These are phyloP conservation scores for Patella caerulea DNA, from an alignment of 2,888 invertebrate genomes.

Conservation along the genomic window DNA sequence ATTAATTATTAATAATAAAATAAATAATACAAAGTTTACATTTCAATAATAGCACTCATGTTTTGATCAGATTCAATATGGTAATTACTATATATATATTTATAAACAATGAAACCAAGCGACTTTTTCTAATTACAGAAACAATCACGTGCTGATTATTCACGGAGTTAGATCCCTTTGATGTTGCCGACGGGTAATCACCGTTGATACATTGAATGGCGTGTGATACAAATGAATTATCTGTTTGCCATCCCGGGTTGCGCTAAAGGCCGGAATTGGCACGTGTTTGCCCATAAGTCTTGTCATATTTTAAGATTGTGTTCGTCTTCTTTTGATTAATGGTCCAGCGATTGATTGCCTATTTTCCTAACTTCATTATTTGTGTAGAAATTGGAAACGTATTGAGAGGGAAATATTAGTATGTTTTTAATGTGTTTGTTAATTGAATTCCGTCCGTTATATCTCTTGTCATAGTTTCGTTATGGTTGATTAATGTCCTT, in stretches of 20 bases:
- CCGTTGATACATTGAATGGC: not conserved
- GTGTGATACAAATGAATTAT: not conserved
- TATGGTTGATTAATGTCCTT: not conserved
- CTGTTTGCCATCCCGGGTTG: slow-evolving; percentile 2
- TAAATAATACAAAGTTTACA: too few relatives aligned
- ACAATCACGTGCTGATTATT: not conserved
- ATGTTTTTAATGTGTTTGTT: slow-evolving; percentile 6
- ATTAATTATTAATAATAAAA: too few relatives aligned
- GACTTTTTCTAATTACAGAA: not conserved
- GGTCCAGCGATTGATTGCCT: not conserved
- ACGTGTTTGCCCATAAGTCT: slow-evolving; percentile 1
- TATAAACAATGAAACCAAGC: too few relatives aligned
- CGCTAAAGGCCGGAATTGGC: slow-evolving; percentile 7
- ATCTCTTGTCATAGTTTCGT: not conserved
- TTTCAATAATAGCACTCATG: too few relatives aligned
- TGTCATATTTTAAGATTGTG: slow-evolving; percentile 7
- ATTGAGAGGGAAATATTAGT: slow-evolving; percentile 4
- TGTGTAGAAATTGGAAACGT: slow-evolving; percentile 10
- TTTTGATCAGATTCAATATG: too few relatives aligned
- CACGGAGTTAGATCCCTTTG: not conserved
- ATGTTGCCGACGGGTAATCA: not conserved
- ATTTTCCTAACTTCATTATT: slow-evolving; percentile 9
- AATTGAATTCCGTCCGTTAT: slow-evolving; percentile 4
- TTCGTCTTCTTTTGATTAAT: not conserved
- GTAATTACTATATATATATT: too few relatives aligned